These are phyloP conservation scores for Galendromus occidentalis DNA, from an alignment of 1,140 invertebrate genomes.

Conservation along the genomic window DNA sequence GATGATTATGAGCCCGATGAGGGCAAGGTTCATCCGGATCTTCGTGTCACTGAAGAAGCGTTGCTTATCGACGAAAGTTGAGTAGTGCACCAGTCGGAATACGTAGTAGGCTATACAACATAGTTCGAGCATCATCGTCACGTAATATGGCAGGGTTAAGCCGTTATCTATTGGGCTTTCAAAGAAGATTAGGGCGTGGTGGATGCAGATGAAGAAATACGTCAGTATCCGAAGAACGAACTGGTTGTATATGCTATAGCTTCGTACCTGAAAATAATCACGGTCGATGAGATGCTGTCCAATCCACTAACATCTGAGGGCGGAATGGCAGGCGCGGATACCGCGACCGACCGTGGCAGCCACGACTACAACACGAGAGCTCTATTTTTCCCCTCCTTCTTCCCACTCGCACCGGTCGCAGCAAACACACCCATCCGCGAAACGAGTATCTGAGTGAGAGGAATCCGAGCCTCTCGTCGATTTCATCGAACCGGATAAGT, in stretches of 20 bases:
- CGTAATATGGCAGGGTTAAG: conserved; percentile 27
- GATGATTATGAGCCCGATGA: conserved; percentile 27
- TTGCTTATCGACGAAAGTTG: conserved; percentile 24
- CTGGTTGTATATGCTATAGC: background rate
- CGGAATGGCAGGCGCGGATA: no score
- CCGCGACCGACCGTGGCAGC: no score
- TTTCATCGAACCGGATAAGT: no score
- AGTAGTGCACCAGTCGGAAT: conserved; percentile 27
- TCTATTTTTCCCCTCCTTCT: no score
- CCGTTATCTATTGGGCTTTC: conserved; percentile 29
- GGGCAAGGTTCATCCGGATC: conserved; percentile 28
- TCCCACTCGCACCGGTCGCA: no score
- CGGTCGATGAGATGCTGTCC: no score
- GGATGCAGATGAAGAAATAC: conserved; percentile 27
- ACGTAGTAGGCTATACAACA: conserved; percentile 27
- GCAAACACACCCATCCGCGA: no score
- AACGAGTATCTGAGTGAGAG: no score
- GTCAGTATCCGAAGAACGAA: conserved; percentile 3
- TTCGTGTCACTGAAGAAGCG: conserved; percentile 32
- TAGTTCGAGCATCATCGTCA: conserved; percentile 28
- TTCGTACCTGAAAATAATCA: background rate
- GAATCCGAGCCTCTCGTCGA: no score
- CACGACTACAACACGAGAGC: no score
- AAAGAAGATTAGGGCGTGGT: conserved; percentile 30
- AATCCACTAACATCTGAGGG: no score